Evolutionary conservation across 53 echinoderm and acorn worm genomes (phyloP).

Genomic region (Henricia sp.): DNA sequence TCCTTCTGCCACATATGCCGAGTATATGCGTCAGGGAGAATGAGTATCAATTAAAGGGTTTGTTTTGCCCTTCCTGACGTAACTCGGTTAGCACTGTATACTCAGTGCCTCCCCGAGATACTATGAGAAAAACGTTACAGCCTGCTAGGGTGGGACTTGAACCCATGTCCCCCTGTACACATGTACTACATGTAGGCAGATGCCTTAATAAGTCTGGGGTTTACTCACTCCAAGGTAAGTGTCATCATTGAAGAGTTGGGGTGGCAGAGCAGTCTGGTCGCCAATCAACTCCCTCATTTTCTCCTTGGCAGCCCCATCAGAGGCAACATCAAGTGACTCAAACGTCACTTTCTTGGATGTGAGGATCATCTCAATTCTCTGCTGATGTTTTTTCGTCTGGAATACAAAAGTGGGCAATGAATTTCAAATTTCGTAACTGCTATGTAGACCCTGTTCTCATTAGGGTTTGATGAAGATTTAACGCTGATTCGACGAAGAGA

Average conservation of each 20-base stretch:
- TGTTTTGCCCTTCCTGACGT: too few species aligned
- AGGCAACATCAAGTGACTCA: slow-evolving; percentile 73
- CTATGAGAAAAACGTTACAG: too few species aligned
- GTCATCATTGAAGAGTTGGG: slow-evolving; percentile 82
- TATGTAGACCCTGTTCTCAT: neutral
- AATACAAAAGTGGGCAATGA: neutral
- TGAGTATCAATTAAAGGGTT: too few species aligned
- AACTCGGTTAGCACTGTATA: too few species aligned
- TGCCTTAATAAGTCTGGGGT: neutral
- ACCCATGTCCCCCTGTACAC: too few species aligned
- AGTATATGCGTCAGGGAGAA: too few species aligned
- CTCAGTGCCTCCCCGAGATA: too few species aligned
- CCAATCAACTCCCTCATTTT: slow-evolving; percentile 72
- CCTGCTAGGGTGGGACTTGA: too few species aligned
- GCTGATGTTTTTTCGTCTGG: slow-evolving; percentile 82
- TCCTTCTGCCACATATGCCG: too few species aligned
- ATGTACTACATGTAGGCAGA: neutral
- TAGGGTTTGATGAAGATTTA: too few species aligned
- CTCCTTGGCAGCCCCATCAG: slow-evolving; percentile 33
- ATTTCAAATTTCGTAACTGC: neutral
- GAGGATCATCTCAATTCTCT: slow-evolving; percentile 77
- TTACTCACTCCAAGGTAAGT: slow-evolving; percentile 87
- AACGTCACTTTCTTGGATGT: slow-evolving; percentile 67
- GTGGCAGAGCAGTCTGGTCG: slow-evolving; percentile 74
- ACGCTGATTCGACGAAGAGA: too few species aligned